These are phyloP conservation scores for Hemicrepidius hirtus DNA, from an alignment of 2,888 invertebrate species.

Conservation along the genomic window DNA sequence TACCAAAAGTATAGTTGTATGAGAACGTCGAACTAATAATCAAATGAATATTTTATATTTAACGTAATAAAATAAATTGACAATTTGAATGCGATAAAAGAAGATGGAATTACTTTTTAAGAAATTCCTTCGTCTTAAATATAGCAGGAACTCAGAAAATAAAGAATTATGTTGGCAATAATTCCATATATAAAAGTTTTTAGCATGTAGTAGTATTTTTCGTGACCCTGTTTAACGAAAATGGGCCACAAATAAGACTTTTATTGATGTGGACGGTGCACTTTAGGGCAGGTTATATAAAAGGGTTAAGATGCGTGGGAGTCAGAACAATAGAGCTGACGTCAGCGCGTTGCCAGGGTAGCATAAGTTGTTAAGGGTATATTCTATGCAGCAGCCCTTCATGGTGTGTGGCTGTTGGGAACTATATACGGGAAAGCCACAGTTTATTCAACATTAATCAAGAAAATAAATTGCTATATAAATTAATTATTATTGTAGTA, in stretches of 20 bases:
- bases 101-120: slow-evolving; percentile 45
- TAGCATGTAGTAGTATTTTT: slow-evolving; percentile 17
- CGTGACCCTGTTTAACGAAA: slow-evolving; percentile 43
- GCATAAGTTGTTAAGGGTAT: slow-evolving; percentile 51
- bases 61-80: too few species aligned
- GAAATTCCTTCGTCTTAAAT: slow-evolving; percentile 50
- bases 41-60: too few species aligned
- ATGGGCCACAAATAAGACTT: slow-evolving; percentile 43
- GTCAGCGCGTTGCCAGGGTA: slow-evolving; percentile 57
- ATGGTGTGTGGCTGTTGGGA: background rate
- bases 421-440: background rate
- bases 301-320: slow-evolving; percentile 71
- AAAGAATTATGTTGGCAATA: slow-evolving; percentile 21
- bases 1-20: background rate
- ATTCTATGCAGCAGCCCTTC: slow-evolving; percentile 45
- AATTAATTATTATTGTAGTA: too few species aligned
- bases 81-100: background rate
- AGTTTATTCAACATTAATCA: too few species aligned
- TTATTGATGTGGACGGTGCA: slow-evolving; percentile 49
- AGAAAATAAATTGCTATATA: too few species aligned
- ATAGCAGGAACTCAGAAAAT: slow-evolving; percentile 41
- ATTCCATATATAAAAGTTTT: background rate
- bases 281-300: slow-evolving; percentile 51
- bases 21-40: too few species aligned
- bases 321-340: slow-evolving; percentile 75